A percentile compares a stretch with the other conserved stretches of the same genome.
These are phyloP conservation scores for Myxocyprinus asiaticus DNA, from an alignment of 2,113 vertebrate genomes.

Conservation along the genomic window DNA sequence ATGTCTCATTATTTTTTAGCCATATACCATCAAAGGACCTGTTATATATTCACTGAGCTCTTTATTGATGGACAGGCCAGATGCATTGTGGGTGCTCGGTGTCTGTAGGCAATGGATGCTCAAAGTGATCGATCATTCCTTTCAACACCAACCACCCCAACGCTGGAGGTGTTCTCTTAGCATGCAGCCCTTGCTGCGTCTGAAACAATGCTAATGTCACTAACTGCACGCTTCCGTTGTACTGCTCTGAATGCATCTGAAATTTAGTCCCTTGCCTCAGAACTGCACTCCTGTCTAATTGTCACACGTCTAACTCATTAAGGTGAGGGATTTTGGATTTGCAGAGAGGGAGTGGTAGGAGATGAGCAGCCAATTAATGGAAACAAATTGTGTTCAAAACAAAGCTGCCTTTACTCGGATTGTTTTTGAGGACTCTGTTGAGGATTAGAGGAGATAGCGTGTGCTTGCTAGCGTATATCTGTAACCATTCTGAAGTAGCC, in stretches of 20 bases:
- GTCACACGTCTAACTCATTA: conserved; percentile 53
- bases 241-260: conserved; percentile 34
- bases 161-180: conserved; percentile 45
- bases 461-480: conserved; percentile 15
- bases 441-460: conserved; percentile 2
- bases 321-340: conserved; percentile 38
- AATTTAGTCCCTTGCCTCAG: conserved; percentile 30
- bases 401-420: conserved; percentile 35
- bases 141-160: conserved; percentile 23
- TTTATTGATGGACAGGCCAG: conserved; percentile 47
- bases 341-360: conserved; percentile 17
- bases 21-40: conserved; percentile 7
- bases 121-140: conserved; percentile 51
- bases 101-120: conserved; percentile 43
- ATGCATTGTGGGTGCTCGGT: conserved; percentile 42
- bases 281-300: conserved; percentile 33
- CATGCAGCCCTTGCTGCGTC: conserved; percentile 43
- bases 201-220: conserved; percentile 56
- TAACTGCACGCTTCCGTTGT: conserved; percentile 49
- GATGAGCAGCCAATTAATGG: conserved; percentile 54
- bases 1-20: conserved; percentile 6
- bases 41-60: conserved; percentile 18
- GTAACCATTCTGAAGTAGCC: conserved; percentile 14
- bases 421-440: conserved; percentile 37
- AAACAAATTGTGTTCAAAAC: conserved; percentile 49